Conservation (phyloP, 2,797 vertebrate genomes). For the Geotria australis region DNA sequence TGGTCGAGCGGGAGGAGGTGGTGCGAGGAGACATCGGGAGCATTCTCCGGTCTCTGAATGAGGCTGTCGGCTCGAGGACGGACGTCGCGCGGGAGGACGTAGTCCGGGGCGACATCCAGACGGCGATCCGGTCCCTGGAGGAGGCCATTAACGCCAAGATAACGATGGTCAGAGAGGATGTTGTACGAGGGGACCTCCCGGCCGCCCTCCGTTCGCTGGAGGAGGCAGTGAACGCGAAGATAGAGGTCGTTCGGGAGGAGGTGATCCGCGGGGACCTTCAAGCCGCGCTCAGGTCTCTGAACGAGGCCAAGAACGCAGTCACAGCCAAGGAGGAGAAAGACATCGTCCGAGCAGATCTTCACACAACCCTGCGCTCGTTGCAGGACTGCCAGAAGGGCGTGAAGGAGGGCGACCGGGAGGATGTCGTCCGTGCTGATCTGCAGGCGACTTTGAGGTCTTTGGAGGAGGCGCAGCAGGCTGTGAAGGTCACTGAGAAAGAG, state of each 20-base stretch:
- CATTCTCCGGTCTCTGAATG: conserved; percentile 36
- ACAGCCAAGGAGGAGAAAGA: conserved; percentile 31
- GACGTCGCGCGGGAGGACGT: conserved; percentile 23
- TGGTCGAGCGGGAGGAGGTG: conserved; percentile 34
- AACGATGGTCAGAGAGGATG: conserved; percentile 23
- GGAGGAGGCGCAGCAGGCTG: conserved; percentile 15
- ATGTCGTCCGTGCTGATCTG: conserved; percentile 2
- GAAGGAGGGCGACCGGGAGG: neutral
- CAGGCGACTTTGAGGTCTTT: neutral
- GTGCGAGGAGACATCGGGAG: conserved; percentile 33
- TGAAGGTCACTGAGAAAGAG: conserved; percentile 28
- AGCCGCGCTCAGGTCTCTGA: conserved; percentile 13
- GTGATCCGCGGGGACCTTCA: conserved; percentile 31
- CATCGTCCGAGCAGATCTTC: conserved; percentile 33
- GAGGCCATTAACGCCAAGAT: conserved; percentile 20
- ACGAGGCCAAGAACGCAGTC: conserved; percentile 10
- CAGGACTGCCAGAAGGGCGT: conserved; percentile 8
- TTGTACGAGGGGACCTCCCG: conserved; percentile 19
- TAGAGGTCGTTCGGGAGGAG: conserved; percentile 29
- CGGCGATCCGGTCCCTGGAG: conserved; percentile 32
- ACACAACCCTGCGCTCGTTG: conserved; percentile 25
- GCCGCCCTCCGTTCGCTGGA: conserved; percentile 14
- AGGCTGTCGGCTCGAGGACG: conserved; percentile 20
- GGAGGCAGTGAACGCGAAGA: conserved; percentile 7
- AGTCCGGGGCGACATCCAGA: conserved; percentile 28